Conservation (phyloP, 2,113 vertebrate species). For the Notechis scutatus region DNA sequence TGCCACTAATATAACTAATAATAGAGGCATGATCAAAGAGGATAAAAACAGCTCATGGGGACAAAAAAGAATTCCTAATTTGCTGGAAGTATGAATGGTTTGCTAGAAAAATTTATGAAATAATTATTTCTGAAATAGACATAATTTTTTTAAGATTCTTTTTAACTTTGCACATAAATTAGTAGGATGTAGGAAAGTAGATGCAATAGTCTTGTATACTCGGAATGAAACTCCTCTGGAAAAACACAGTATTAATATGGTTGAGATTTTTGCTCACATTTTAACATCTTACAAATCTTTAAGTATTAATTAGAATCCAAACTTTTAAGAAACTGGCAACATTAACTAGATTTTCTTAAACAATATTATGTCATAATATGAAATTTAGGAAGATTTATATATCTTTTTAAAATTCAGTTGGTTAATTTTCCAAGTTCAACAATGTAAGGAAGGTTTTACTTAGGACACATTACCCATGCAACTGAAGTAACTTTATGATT, state of each 20-base stretch:
- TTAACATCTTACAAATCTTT: slow-evolving; percentile 31
- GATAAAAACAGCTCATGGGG: not conserved
- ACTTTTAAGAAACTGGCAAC: not conserved
- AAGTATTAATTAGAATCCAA: slow-evolving; percentile 17
- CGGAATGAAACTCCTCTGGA: not conserved
- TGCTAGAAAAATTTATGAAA: slow-evolving; percentile 14
- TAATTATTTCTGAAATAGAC: slow-evolving; percentile 14
- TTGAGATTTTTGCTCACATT: slow-evolving; percentile 34
- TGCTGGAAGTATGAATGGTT: not conserved
- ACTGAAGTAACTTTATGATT: slow-evolving; percentile 58
- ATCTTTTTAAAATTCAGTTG: slow-evolving; percentile 40
- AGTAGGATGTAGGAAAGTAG: not conserved
- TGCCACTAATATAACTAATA: slow-evolving; percentile 38
- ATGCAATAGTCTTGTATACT: slow-evolving; percentile 31
- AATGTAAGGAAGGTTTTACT: slow-evolving; percentile 53
- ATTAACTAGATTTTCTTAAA: slow-evolving; percentile 37
- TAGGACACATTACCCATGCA: slow-evolving; percentile 47
- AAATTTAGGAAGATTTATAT: slow-evolving; percentile 54
- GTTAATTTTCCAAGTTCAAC: slow-evolving; percentile 57
- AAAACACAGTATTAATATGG: not conserved
- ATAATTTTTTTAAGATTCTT: slow-evolving; percentile 23
- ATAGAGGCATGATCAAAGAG: slow-evolving; percentile 36
- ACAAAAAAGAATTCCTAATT: slow-evolving; percentile 41
- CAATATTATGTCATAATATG: slow-evolving; percentile 20
- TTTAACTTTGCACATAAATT: not conserved